A percentile compares a stretch with the other conserved stretches of the same genome.
These are phyloP conservation scores for Cyphomyrmex costatus DNA, from an alignment of 1,140 invertebrate genomes.

Conservation along the genomic window DNA sequence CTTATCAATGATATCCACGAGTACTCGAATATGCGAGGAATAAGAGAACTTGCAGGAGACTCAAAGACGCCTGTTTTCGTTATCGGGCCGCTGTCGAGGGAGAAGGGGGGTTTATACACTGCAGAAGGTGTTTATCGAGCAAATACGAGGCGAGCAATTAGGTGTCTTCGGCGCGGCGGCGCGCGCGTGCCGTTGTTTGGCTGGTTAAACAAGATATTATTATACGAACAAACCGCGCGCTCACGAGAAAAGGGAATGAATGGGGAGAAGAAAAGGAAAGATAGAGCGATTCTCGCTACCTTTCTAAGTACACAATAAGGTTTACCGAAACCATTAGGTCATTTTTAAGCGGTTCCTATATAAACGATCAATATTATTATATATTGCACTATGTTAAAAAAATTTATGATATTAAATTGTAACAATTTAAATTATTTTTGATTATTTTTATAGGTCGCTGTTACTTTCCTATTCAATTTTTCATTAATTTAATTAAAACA, in stretches of 20 bases:
- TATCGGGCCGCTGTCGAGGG: slow-evolving; percentile 26
- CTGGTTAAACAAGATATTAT: slow-evolving; percentile 76
- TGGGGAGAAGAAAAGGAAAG: background rate
- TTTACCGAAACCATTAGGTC: background rate
- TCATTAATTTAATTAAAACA: no score
- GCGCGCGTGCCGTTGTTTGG: slow-evolving; percentile 74
- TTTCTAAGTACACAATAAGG: background rate
- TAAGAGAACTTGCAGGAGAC: slow-evolving; percentile 12
- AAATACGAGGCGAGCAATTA: slow-evolving; percentile 76
- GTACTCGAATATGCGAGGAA: background rate
- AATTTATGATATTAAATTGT: no score
- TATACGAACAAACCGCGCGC: slow-evolving; percentile 50
- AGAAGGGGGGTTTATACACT: slow-evolving; percentile 46
- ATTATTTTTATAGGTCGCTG: no score
- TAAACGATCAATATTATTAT: no score
- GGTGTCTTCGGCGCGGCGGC: slow-evolving; percentile 58
- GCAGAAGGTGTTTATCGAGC: slow-evolving; percentile 72
- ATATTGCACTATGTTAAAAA: no score
- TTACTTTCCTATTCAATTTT: no score
- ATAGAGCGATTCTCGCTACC: background rate
- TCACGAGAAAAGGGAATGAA: background rate
- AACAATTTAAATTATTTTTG: no score
- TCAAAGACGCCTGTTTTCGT: slow-evolving; percentile 42
- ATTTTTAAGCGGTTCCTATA: no score
- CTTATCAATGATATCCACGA: background rate